Base-by-base conservation (phyloP, 2,888 invertebrate species). In the Ophion costatus region DNA sequence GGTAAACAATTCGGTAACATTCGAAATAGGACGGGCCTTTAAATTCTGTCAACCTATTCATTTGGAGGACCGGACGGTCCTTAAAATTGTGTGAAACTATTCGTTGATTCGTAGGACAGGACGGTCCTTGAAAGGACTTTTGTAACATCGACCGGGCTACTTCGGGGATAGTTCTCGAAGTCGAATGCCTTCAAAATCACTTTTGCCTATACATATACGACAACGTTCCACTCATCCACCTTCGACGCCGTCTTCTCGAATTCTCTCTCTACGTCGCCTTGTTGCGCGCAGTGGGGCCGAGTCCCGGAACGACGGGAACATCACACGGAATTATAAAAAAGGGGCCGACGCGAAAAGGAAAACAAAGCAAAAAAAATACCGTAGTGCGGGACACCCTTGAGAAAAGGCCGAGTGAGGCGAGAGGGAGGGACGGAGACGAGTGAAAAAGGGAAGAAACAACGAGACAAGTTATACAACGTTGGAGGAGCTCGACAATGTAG, bases 241-340 rank as follows among this genome's bases (percentile, higher is more conserved):
- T 77, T 56, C 59, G 74, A 57, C 51, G 17, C 33, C 64, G 20
- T 59, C 63, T 24, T 38, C 71, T 71, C 79, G 22, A 57, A 24
- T 59, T 74, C 61, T 64, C 75, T 80, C 67, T 82, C 77, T 74
- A 71, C 84, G 75, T 59, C 80, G 75, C 75, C 71, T 87, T 85
- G 73, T 83, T 83, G 73, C 67, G 29, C 69, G 64, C 63, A 57
- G 69, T 82, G 83, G 77, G 81, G 51, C 51, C 14, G 17, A 51
- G 17, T 51, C 51, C 4, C 76, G 83, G 77, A 76, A 84, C 85
- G 85, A 87, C 70, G 83, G 80, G 85, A 82, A 71, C 80, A 79
- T 75, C 74, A 84, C 66, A 82, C 81, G 81, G 80, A 80, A 85
- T 77, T 71, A 76, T 76, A 82, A 80, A 81, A 82, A 87, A 80